phyloP scores from a whole-genome alignment of 2,888 invertebrate species.

The Troides aeacus region DNA sequence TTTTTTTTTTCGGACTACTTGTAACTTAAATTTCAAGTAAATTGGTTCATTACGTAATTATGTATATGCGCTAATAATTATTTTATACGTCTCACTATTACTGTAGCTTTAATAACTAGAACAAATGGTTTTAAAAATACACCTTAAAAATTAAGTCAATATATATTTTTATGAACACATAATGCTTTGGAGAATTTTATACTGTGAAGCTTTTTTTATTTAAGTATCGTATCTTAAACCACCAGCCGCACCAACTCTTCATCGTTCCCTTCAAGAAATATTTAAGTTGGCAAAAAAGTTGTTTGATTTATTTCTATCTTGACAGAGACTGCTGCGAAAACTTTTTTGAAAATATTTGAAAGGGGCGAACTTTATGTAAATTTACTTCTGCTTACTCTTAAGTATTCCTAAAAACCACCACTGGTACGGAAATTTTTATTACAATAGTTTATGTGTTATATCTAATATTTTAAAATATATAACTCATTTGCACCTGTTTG shows the following conservation, averaged over 20 bases:
- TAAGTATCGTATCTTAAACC: background rate
- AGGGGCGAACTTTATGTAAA: slow-evolving; percentile 27
- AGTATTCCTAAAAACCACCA: slow-evolving; percentile 14
- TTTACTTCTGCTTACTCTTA: slow-evolving; percentile 11
- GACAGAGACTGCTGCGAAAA: slow-evolving; percentile 27
- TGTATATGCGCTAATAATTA: too few relatives aligned
- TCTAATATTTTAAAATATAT: background rate
- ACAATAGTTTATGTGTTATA: slow-evolving; percentile 21
- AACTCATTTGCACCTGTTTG: background rate
- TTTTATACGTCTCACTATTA: too few relatives aligned
- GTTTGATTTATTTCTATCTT: slow-evolving; percentile 25
- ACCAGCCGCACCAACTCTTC: slow-evolving; percentile 9
- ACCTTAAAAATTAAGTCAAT: too few relatives aligned
- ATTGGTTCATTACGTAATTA: too few relatives aligned
- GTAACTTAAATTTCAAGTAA: too few relatives aligned
- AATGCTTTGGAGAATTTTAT: background rate
- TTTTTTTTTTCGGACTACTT: too few relatives aligned
- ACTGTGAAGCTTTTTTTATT: background rate
- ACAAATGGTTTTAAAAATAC: too few relatives aligned
- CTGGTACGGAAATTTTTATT: slow-evolving; percentile 11
- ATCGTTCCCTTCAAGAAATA: slow-evolving; percentile 20
- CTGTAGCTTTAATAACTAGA: too few relatives aligned
- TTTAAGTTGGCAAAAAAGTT: slow-evolving; percentile 24
- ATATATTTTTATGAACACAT: background rate
- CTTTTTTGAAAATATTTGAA: slow-evolving; percentile 28